Base-by-base conservation (phyloP, 2,888 invertebrate genomes). In the Lasiommata megera region DNA sequence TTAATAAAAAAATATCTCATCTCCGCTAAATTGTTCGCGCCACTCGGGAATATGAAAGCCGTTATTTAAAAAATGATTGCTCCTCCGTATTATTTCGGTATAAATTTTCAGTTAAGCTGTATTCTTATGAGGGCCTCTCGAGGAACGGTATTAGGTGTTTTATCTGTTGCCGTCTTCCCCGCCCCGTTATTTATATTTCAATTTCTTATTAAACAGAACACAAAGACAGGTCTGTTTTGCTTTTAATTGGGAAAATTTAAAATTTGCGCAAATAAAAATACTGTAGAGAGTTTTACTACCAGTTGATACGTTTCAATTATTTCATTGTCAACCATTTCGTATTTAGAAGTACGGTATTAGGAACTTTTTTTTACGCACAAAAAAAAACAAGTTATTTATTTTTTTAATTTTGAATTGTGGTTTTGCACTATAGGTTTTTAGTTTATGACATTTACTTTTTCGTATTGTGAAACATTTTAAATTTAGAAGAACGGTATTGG, bases 61-160 rank as follows among this genome's bases (percentile, higher is more conserved):
- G 83, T 89, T 89, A 89, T 88, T 89, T 88, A 85, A 88, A 87
- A 88, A 84, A 83, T 84, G 83, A 80, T 84, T 86, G 75, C 76
- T 79, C 80, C 77, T 74, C 71, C 81, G 79, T 85, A 88, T 88
- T 90, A 89, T 90, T 89, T 88, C 79, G 76, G 84, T 84, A 86
- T 90, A 89, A 89, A 89, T 88, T 86, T 82, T 84, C 73, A 82
- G 76, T 82, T 80, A 83, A 88, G 81, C 81, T 73, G 70, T 71
- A 72, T 76, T 70, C 72, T 69, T 68, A 69, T 67, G 69, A 74
- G 74, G 67, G 69, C 73, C 82, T 79, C 77, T 79, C 62, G 74
- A 83, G 74, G 56, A 61, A 54, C 62, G 61, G 60, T 66, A 65
- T 68, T 69, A 57, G 53, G 40, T 51, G 41, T 28, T 41, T 41